These are phyloP conservation scores for Chaetophractus vellerosus DNA, from an alignment of 2,797 vertebrate genomes.

Conservation along the genomic window DNA sequence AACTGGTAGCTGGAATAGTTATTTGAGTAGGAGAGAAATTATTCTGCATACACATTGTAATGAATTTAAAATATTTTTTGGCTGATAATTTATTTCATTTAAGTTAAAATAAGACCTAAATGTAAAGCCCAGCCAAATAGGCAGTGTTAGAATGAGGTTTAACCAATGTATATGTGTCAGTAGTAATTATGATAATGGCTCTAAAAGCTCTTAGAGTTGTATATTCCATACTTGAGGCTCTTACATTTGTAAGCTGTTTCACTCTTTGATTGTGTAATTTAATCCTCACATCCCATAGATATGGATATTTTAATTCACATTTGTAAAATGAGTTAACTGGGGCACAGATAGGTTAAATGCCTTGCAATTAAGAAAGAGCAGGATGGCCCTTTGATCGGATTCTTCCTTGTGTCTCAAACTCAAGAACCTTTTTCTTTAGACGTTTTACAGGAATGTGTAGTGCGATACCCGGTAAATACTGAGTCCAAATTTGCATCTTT, in stretches of 20 bases:
- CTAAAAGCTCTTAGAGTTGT: neutral
- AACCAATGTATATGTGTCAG: neutral
- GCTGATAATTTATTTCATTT: slow-evolving; percentile 76
- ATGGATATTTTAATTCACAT: neutral
- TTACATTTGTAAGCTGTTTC: neutral
- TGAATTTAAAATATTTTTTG: slow-evolving; percentile 73
- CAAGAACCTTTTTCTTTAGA: neutral
- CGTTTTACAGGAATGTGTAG: neutral
- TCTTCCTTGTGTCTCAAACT: neutral
- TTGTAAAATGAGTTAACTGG: neutral
- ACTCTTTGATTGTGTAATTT: neutral
- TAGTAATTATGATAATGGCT: neutral
- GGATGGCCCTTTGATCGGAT: neutral
- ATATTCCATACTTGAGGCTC: neutral
- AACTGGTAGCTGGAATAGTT: slow-evolving; percentile 76
- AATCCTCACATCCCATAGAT: neutral
- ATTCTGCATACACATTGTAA: slow-evolving; percentile 65
- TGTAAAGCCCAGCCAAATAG: neutral
- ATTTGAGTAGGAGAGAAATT: slow-evolving; percentile 78
- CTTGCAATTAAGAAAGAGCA: neutral
- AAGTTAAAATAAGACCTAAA: slow-evolving; percentile 25
- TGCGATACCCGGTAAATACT: neutral
- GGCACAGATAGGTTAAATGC: neutral
- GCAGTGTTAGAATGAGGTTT: neutral
- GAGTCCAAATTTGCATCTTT: neutral